These are phyloP conservation scores for Orestias chungarensis DNA, from an alignment of 2,797 vertebrate genomes.

Conservation along the genomic window DNA sequence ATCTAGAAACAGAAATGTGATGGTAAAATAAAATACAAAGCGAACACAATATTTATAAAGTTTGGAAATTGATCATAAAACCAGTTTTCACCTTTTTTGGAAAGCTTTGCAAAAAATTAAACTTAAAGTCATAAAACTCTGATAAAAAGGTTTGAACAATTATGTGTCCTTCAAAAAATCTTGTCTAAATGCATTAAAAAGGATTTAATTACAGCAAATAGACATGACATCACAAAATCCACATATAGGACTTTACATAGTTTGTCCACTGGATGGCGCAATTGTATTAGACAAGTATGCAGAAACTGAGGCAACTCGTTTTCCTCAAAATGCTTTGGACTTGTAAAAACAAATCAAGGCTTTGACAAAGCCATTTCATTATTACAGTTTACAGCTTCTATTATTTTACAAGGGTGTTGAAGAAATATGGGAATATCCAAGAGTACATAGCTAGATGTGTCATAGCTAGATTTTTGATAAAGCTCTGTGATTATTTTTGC, in stretches of 20 bases:
- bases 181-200: background rate
- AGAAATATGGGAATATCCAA: background rate
- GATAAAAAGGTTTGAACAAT: too few species aligned
- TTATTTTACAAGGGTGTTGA: background rate
- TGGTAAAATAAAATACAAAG: too few species aligned
- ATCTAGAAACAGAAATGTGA: too few species aligned
- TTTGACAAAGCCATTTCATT: background rate
- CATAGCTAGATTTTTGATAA: background rate
- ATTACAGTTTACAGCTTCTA: background rate
- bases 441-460: background rate
- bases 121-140: background rate
- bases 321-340: background rate
- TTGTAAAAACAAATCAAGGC: background rate
- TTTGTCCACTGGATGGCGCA: slow-evolving; percentile 61
- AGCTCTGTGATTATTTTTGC: background rate
- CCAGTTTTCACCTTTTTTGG: too few species aligned
- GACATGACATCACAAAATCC: background rate
- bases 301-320: background rate
- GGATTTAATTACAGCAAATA: too few species aligned
- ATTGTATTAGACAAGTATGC: slow-evolving; percentile 33
- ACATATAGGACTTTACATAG: background rate
- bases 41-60: background rate
- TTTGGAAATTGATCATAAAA: too few species aligned
- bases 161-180: too few species aligned
- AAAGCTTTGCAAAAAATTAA: too few species aligned